Evolutionary conservation across 2,797 vertebrate species (phyloP), one percentile per base, ranked within the genome.

Genomic region (Oreortyx pictus): DNA sequence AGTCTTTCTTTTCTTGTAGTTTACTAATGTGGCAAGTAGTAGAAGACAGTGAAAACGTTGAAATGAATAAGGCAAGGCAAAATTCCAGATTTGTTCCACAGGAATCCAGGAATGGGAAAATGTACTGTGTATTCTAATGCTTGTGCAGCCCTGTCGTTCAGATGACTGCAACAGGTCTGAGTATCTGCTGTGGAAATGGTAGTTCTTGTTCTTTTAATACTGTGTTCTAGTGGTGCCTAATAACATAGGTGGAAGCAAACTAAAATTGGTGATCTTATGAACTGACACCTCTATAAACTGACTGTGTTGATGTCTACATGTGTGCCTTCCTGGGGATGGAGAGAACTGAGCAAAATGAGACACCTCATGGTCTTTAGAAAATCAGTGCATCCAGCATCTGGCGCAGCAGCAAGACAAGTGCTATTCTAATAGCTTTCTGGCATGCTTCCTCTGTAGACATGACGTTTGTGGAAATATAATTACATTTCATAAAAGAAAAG

Each of bases 401-500:
- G 97, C 92, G 82, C 76, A 6, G 24, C 80, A 92, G 91, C 84
- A 92, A 86, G 93, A 84, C 52, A 77, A 82, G 87, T 92, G 70
- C 88, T 90, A 82, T 83, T 95, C 96, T 97, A 94, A 93, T 85
- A 95, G 87, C 60, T 86, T 96, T 95, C 89, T 97, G 97, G 93
- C 93, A 85, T 31, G 54, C 62, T 93, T 46, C 87, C 71, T 88
- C 71, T 86, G 92, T 91, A 96, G 94, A 93, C 95, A 94, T 91
- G 94, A 92, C 4, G 35, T 96, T 96, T 95, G 92, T 97, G 97
- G 96, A 97, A 97, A 97, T 96, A 91, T 91, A 97, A 97, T 97
- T 96, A 96, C 87, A 60, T 75, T 96, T 56, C 50, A 61, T 94
- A 88, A 96, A 89, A 95, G 56, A 92, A 94, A 94, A 86, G 85